These are phyloP conservation scores for Rapana venosa DNA, from an alignment of 2,888 invertebrate genomes.

Conservation along the genomic window DNA sequence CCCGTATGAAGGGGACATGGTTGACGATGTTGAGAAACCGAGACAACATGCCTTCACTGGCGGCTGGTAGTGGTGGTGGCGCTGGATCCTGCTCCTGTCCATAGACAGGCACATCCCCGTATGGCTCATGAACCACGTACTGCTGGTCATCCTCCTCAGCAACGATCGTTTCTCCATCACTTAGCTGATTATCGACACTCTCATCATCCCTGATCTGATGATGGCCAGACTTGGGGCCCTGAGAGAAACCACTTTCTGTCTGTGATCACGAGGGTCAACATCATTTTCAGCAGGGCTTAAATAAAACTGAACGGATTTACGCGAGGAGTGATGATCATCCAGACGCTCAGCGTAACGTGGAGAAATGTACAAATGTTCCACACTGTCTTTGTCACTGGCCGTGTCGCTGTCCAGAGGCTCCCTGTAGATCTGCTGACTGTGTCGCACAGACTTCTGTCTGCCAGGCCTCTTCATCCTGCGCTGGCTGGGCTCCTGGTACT, in stretches of 20 bases:
- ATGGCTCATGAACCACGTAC: constrained; percentile 41
- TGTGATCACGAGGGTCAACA: background rate
- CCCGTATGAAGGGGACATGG: constrained; percentile 43
- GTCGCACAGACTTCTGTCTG: background rate
- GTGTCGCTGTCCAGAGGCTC: constrained; percentile 45
- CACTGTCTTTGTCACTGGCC: constrained; percentile 49
- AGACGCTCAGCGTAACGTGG: constrained; percentile 43
- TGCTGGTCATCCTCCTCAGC: constrained; percentile 9
- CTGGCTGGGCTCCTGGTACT: background rate
- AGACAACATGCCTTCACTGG: constrained; percentile 54
- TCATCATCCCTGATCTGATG: background rate
- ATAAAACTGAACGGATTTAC: constrained; percentile 42
- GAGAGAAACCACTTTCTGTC: background rate
- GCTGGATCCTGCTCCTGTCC: constrained; percentile 46
- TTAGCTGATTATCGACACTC: constrained; percentile 35
- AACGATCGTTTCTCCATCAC: constrained; percentile 36
- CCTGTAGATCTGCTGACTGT: constrained; percentile 14
- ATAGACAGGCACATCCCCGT: constrained; percentile 43
- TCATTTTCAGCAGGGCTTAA: constrained; percentile 37
- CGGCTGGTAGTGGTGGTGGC: constrained; percentile 42
- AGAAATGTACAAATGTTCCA: constrained; percentile 50
- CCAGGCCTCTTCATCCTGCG: background rate
- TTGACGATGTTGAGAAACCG: constrained; percentile 51
- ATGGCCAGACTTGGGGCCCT: background rate
- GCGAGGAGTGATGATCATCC: background rate